These are phyloP conservation scores for Haplochromis vanheusdeni DNA, from an alignment of 2,113 vertebrate genomes.

Conservation along the genomic window DNA sequence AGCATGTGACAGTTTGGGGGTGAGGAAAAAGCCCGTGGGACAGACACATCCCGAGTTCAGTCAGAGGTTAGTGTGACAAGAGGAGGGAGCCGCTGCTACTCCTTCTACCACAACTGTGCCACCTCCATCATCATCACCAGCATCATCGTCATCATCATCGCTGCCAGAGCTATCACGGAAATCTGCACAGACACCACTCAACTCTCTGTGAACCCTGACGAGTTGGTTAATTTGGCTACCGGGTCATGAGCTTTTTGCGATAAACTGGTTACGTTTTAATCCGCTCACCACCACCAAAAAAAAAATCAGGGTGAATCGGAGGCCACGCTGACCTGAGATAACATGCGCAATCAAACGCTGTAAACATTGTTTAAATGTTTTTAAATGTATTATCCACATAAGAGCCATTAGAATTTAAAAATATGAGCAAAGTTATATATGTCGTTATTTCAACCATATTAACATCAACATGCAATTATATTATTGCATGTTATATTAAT, in stretches of 20 bases:
- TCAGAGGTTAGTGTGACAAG: constrained; percentile 59
- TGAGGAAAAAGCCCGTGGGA: constrained; percentile 39
- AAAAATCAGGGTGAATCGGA: constrained; percentile 5
- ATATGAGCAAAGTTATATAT: not conserved
- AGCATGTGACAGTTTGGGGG: constrained; percentile 49
- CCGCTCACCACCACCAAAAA: not conserved
- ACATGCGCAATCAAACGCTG: not conserved
- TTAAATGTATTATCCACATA: not conserved
- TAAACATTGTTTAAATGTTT: not conserved
- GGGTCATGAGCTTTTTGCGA: constrained; percentile 15
- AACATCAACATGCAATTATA: not conserved
- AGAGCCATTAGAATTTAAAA: not conserved
- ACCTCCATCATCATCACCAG: not conserved
- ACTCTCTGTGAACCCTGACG: constrained; percentile 46
- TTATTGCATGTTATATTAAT: not conserved
- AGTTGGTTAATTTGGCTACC: not conserved
- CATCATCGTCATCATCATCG: not conserved
- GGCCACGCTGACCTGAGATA: not conserved
- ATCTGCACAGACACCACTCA: constrained; percentile 5
- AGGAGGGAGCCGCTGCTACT: constrained; percentile 4
- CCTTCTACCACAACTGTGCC: not conserved
- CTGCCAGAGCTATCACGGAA: not conserved
- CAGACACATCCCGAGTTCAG: constrained; percentile 48
- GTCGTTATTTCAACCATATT: not conserved
- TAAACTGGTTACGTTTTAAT: constrained; percentile 35